Percentiles rank a stretch among this genome's conserved stretches.
Conservation (phyloP, 2,113 vertebrate species). For the Zosterops lateralis region DNA sequence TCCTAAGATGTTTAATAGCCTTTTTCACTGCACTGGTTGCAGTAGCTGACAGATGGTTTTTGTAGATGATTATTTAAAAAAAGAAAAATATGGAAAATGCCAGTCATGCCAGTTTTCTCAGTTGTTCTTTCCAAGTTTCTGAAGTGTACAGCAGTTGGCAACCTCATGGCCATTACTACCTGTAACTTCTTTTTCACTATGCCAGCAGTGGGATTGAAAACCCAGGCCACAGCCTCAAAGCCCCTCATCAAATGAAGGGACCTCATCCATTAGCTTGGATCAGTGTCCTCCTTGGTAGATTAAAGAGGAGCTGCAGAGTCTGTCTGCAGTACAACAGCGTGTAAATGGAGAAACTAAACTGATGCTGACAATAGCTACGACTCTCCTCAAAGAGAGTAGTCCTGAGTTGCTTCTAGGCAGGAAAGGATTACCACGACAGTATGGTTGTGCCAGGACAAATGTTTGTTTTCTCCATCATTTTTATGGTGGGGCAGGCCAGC, state of each 20-base stretch:
- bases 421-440: neutral
- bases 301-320: neutral
- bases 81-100: neutral
- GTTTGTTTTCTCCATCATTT: neutral
- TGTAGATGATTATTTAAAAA: neutral
- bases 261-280: neutral
- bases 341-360: slow-evolving; percentile 2
- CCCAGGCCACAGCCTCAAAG: neutral
- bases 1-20: neutral
- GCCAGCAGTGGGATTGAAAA: neutral
- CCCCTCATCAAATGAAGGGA: neutral
- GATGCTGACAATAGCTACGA: neutral
- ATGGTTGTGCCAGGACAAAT: neutral
- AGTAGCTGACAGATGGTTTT: neutral
- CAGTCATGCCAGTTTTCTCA: neutral
- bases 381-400: neutral
- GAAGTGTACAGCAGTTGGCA: neutral
- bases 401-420: neutral
- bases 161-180: neutral
- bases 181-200: neutral
- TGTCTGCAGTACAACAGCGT: neutral
- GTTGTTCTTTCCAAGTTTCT: slow-evolving; percentile 23
- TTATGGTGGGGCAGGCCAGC: neutral
- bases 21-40: neutral
- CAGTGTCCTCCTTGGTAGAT: neutral